Evolutionary conservation across 2,797 vertebrate species (phyloP).

Genomic region (Gila robusta): DNA sequence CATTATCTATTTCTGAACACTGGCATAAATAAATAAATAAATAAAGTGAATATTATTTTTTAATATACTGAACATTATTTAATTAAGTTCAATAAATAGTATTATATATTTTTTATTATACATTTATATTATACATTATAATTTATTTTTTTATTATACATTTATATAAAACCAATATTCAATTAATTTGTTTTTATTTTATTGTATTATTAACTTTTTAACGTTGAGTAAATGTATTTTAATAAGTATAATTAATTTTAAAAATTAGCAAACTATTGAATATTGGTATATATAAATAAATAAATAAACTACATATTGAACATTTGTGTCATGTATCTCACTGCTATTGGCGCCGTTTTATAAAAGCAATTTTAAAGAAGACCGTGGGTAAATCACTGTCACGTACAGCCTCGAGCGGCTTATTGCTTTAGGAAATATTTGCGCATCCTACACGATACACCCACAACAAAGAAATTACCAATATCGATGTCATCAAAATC

Average conservation of each 20-base stretch:
- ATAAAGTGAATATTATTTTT: background rate
- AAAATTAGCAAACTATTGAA: too few relatives aligned
- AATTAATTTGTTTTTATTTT: background rate
- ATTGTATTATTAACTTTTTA: background rate
- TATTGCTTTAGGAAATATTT: background rate
- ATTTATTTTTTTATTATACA: background rate
- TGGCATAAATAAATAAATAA: background rate
- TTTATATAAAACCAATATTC: background rate
- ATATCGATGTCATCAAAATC: background rate
- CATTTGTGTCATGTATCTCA: too few relatives aligned
- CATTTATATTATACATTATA: too few relatives aligned
- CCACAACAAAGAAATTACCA: constrained; percentile 10
- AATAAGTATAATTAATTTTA: too few relatives aligned
- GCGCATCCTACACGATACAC: background rate
- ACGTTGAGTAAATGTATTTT: background rate
- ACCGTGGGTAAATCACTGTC: background rate
- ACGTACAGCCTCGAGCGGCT: fast-evolving
- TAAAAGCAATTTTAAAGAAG: background rate
- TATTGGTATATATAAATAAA: background rate
- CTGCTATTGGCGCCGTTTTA: background rate
- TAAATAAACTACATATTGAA: background rate
- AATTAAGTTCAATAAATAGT: background rate
- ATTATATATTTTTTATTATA: background rate
- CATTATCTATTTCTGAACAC: background rate
- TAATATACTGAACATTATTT: background rate